Conservation (phyloP, 2,797 vertebrate species). For the Sylvia borin region DNA sequence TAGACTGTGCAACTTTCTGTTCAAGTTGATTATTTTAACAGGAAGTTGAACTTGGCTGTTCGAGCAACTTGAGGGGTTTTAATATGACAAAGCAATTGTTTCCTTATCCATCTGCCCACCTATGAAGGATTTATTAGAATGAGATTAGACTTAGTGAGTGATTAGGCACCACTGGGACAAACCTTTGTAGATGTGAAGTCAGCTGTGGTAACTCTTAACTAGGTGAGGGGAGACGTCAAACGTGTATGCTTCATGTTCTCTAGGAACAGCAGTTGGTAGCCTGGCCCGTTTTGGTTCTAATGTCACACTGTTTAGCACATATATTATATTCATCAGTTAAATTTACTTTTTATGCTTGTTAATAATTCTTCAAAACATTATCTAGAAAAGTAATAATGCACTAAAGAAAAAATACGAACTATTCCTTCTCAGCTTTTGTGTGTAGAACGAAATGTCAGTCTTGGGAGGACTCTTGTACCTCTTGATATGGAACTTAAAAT, state of each 20-base stretch:
- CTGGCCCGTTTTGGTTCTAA: neutral
- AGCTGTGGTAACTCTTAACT: neutral
- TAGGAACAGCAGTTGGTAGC: neutral
- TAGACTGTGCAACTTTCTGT: neutral
- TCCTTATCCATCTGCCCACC: neutral
- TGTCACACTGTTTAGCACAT: neutral
- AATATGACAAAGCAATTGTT: constrained; percentile 16
- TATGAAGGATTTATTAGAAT: neutral
- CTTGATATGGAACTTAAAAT: neutral
- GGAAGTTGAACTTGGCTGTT: neutral
- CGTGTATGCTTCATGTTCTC: neutral
- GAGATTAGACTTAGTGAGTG: neutral
- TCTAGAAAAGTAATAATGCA: neutral
- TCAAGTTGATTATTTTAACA: neutral
- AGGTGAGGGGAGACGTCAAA: neutral
- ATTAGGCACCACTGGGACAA: neutral
- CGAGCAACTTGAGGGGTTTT: neutral
- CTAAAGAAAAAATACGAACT: neutral
- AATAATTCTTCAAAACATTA: neutral
- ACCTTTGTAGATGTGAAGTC: neutral
- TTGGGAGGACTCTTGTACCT: neutral
- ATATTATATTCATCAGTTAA: neutral
- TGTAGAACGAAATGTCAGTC: neutral
- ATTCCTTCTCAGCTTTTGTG: neutral
- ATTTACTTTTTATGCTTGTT: neutral